A percentile compares a stretch with the other conserved stretches of the same genome.
phyloP scores from a whole-genome alignment of 2,888 invertebrate species.

The Alviniconcha strummeri region DNA sequence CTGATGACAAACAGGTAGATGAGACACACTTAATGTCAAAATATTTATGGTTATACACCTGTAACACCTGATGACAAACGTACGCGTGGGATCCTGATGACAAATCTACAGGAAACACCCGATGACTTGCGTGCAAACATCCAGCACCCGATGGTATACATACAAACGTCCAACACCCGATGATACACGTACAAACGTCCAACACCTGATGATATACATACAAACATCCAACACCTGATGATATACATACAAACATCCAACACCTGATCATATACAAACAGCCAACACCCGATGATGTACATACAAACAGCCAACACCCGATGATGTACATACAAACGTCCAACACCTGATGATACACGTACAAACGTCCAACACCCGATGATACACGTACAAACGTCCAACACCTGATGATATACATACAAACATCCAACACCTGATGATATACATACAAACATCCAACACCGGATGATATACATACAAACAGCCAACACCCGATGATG shows the following conservation, averaged over 20 bases:
- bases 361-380: neutral
- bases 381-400: no score
- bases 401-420: no score
- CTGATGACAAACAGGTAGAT: no score
- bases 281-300: no score
- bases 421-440: no score
- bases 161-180: neutral
- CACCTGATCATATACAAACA: neutral
- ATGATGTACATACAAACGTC: neutral
- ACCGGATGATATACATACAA: neutral
- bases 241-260: neutral
- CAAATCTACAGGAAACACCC: neutral
- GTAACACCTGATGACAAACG: neutral
- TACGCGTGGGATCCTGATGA: neutral
- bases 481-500: neutral
- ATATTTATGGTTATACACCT: slow-evolving; percentile 40
- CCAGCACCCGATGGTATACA: neutral
- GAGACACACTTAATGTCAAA: no score
- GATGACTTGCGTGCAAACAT: no score
- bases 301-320: no score
- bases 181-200: neutral
- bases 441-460: neutral
- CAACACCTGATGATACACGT: neutral
- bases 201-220: neutral
- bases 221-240: neutral